Conservation (phyloP, 30 jellyfish, hydroid and myxozoan genomes). For the Hydra vulgaris region DNA sequence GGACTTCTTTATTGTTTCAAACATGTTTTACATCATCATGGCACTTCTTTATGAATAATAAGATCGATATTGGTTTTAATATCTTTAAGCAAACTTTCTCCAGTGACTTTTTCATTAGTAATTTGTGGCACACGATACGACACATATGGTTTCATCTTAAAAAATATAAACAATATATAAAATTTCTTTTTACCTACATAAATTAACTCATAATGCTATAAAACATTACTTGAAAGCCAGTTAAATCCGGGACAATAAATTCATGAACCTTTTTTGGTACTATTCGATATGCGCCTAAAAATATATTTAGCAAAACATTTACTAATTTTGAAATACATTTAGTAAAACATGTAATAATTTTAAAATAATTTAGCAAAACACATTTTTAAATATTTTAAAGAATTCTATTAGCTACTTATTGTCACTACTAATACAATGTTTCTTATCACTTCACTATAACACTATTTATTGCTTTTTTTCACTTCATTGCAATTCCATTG, state of each 20-base stretch:
- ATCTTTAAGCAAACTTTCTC: constrained; percentile 54
- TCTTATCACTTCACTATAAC: no score
- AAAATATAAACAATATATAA: not conserved
- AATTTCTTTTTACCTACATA: not conserved
- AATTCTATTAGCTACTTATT: no score
- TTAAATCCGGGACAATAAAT: constrained; percentile 75
- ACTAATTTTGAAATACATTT: no score
- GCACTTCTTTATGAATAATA: constrained; percentile 63
- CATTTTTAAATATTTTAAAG: no score
- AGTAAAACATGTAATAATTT: no score
- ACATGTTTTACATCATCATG: constrained; percentile 14
- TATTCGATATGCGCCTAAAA: constrained; percentile 52
- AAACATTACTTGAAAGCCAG: constrained; percentile 62
- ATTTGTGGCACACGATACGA: constrained; percentile 67
- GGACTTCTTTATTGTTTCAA: no score
- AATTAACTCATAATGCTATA: not conserved
- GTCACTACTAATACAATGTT: no score
- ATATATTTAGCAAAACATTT: not conserved
- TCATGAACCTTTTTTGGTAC: constrained; percentile 76
- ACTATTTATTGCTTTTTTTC: no score
- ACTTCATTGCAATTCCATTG: no score
- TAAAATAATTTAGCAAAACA: no score
- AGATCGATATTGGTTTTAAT: constrained; percentile 40
- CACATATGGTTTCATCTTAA: constrained; percentile 86
- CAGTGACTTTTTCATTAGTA: constrained; percentile 43